phyloP scores from a whole-genome alignment of 2,888 invertebrate genomes.

The Polia nebulosa region DNA sequence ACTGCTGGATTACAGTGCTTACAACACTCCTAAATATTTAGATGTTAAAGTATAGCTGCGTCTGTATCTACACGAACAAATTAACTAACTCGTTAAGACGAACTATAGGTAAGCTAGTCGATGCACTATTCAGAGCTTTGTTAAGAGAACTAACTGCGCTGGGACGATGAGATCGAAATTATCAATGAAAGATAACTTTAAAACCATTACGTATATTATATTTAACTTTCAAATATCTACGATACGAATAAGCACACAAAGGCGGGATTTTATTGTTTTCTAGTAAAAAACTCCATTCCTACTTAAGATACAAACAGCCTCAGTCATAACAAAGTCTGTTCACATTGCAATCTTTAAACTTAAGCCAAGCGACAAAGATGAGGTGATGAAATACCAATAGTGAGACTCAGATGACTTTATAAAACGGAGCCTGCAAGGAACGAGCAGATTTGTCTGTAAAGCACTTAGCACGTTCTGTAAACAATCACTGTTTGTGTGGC shows the following conservation, averaged over 20 bases:
- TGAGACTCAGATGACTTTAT: background rate
- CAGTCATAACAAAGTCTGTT: background rate
- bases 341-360: background rate
- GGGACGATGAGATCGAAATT: background rate
- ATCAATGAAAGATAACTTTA: slow-evolving; percentile 1
- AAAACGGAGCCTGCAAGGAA: background rate
- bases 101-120: background rate
- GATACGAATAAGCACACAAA: no score
- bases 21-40: background rate
- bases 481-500: slow-evolving; percentile 14
- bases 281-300: no score
- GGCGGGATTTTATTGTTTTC: no score
- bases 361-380: background rate
- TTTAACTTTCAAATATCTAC: no score
- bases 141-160: background rate
- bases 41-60: slow-evolving; percentile 12
- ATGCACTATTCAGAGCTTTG: slow-evolving; percentile 4
- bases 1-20: background rate
- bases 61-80: background rate
- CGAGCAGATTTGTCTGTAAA: slow-evolving; percentile 15
- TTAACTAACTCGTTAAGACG: background rate
- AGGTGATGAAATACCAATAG: slow-evolving; percentile 1
- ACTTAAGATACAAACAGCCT: background rate
- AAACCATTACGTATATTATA: background rate
- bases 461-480: background rate